phyloP scores from a whole-genome alignment of 2,888 invertebrate species.

The Papilio elwesi region DNA sequence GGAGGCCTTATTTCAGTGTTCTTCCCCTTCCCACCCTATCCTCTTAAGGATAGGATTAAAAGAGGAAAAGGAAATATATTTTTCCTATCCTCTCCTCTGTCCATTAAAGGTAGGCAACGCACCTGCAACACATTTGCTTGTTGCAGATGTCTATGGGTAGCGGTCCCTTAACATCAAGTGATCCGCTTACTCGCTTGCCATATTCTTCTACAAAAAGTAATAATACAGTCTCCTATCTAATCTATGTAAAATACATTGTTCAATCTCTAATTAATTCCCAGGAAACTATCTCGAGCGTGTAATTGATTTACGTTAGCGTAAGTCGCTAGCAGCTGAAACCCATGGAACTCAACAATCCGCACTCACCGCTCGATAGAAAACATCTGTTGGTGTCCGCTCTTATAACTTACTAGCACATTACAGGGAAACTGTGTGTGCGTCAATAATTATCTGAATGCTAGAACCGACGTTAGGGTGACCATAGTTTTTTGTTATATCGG shows the following conservation, averaged over 20 bases:
- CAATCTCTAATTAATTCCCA: slow-evolving; percentile 2
- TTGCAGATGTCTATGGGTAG: no score
- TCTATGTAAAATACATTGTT: background rate
- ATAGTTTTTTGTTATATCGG: background rate
- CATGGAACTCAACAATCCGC: slow-evolving; percentile 7
- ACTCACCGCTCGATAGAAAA: slow-evolving; percentile 11
- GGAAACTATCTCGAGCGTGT: slow-evolving; percentile 1
- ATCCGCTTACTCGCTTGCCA: no score
- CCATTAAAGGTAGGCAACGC: no score
- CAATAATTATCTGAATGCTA: slow-evolving; percentile 18
- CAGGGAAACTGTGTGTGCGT: slow-evolving; percentile 12
- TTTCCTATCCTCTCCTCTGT: no score
- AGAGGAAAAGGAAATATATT: no score
- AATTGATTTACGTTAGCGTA: background rate
- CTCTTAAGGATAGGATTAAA: no score
- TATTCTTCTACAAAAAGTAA: no score
- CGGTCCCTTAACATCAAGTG: no score
- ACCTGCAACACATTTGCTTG: no score
- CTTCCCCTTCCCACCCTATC: no score
- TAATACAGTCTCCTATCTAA: background rate
- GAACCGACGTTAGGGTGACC: background rate
- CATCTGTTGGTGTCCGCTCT: slow-evolving; percentile 15
- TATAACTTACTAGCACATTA: background rate
- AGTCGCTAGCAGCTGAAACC: background rate
- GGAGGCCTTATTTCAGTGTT: no score